Percentiles rank a stretch among this genome's conserved stretches.
Conservation (phyloP, 2,797 vertebrate genomes). For the Psittacula echo region DNA sequence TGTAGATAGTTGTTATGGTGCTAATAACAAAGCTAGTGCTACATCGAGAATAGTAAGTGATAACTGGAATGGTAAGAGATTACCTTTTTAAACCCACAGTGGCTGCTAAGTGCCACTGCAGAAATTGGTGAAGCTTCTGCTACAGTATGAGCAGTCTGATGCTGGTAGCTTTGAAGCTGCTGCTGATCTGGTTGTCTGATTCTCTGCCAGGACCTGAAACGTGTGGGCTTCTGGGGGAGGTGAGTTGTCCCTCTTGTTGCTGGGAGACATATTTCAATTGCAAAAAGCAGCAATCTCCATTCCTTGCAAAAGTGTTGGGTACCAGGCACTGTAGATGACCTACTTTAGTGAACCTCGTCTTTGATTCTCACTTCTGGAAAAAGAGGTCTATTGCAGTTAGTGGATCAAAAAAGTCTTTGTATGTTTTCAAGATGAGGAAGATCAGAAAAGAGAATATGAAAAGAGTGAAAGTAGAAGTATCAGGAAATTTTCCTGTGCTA, state of each 20-base stretch:
- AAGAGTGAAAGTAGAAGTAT: not conserved
- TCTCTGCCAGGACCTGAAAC: slow-evolving; percentile 59
- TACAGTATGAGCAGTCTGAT: slow-evolving; percentile 54
- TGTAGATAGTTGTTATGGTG: not conserved
- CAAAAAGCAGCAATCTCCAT: slow-evolving; percentile 60
- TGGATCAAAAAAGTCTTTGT: not conserved
- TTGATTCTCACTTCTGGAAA: slow-evolving; percentile 28
- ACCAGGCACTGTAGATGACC: slow-evolving; percentile 47
- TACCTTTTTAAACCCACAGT: slow-evolving; percentile 27
- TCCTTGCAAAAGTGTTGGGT: slow-evolving; percentile 41
- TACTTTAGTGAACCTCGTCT: slow-evolving; percentile 55
- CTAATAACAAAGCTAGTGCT: slow-evolving; percentile 24
- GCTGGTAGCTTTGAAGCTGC: slow-evolving; percentile 59
- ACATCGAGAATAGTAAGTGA: not conserved
- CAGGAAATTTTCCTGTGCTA: not conserved
- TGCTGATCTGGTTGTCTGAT: slow-evolving; percentile 63
- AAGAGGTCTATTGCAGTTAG: slow-evolving; percentile 1
- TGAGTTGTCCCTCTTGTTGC: slow-evolving; percentile 67
- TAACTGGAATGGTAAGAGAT: not conserved
- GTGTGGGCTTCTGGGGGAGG: slow-evolving; percentile 63
- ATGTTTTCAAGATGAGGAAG: not conserved
- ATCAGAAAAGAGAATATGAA: not conserved
- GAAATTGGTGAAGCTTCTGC: slow-evolving; percentile 26
- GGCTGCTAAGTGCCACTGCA: slow-evolving; percentile 48
- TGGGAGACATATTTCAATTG: slow-evolving; percentile 68